Evolutionary conservation across 2,113 vertebrate genomes (phyloP).

Genomic region (Pseudopodoces humilis): DNA sequence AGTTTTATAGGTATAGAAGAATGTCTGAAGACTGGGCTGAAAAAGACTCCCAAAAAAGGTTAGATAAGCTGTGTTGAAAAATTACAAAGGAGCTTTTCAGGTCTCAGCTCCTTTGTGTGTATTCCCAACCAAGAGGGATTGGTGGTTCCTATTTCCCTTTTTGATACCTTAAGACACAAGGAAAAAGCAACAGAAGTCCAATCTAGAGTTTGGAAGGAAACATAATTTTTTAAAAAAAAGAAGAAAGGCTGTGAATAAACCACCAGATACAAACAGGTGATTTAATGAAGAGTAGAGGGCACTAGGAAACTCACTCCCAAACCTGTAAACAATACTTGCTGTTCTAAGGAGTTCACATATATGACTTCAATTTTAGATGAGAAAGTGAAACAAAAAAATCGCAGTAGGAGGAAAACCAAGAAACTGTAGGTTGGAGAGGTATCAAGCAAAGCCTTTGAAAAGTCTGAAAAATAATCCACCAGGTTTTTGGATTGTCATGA

Average conservation of each 20-base stretch:
- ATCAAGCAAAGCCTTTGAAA: background rate
- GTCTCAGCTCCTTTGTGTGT: background rate
- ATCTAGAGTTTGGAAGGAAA: background rate
- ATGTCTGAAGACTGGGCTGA: background rate
- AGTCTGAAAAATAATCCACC: background rate
- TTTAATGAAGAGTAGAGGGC: background rate
- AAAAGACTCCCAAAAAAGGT: background rate
- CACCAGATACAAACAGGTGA: background rate
- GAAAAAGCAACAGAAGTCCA: background rate
- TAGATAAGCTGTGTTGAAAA: background rate
- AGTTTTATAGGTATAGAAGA: background rate
- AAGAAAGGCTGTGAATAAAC: background rate
- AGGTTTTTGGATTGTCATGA: background rate
- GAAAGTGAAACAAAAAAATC: background rate
- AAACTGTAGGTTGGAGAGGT: background rate
- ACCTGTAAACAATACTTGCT: background rate
- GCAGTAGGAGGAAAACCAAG: background rate
- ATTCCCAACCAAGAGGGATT: background rate
- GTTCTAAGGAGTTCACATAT: background rate
- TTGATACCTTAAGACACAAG: background rate
- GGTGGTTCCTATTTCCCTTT: background rate
- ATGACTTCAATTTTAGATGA: background rate
- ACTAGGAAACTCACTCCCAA: background rate
- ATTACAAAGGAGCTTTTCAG: background rate
- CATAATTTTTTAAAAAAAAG: background rate